Evolutionary conservation across 2,797 vertebrate species (phyloP), one percentile per base, ranked within the genome.

Genomic region (Clarias platycephalus): DNA sequence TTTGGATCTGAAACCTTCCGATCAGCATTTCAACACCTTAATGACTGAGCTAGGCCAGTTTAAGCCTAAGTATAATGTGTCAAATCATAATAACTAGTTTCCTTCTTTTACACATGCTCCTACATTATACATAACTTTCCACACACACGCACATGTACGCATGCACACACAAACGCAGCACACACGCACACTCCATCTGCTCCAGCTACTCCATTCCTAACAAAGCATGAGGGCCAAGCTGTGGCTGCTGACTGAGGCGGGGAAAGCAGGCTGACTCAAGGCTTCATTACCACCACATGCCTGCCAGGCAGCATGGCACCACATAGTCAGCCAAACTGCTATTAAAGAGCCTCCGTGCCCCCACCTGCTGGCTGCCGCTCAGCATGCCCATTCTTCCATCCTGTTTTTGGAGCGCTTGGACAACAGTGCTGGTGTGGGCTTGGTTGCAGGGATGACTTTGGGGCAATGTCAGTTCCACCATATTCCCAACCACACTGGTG

Each of bases 281-380:
- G 88, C 89, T 90, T 91, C 91, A 92, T 92, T 92, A 90, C 86
- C 82, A 83, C 87, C 79, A 80, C 83, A 87, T 85, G 88, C 89
- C 88, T 91, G 89, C 90, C 88, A 91, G 89, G 88, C 88, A 83
- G 83, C 81, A 80, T 78, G 82, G 86, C 83, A 82, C 86, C 82
- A 63, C 85, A 84, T 85, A 87, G 87, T 68, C 84, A 86, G 87
- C 82, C 84, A 86, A 86, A 87, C 82, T 66, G 78, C 88, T 89
- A 83, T 87, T 90, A 89, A 88, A 86, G 88, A 90, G 80, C 84
- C 80, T 83, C 84, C 80, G 66, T 79, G 72, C 81, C 81, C 85
- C 84, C 49, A 66, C 84, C 82, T 82, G 81, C 83, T 81, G 84
- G 62, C 28, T 62, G 58, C 57, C 72, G 67, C 88, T 80, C 79